Evolutionary conservation across 2,797 vertebrate species (phyloP).

Genomic region (Centropyge bicolor): DNA sequence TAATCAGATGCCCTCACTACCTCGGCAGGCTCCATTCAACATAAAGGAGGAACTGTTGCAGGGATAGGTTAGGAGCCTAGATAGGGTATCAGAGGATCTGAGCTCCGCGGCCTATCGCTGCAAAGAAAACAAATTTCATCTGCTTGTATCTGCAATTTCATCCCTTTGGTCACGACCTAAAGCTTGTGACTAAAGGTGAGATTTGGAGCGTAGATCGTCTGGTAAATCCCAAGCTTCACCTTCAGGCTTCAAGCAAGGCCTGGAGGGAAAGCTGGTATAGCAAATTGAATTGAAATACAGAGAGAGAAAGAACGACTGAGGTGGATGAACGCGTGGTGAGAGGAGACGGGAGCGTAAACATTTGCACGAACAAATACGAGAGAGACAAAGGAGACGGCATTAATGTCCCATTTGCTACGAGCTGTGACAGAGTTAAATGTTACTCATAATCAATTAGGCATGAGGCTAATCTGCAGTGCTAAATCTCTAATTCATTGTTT

Average conservation of each 20-base stretch:
- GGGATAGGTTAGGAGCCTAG: conserved; percentile 56
- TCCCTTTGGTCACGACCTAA: conserved; percentile 54
- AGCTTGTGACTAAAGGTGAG: conserved; percentile 52
- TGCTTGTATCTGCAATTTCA: conserved; percentile 51
- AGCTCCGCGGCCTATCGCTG: conserved; percentile 34
- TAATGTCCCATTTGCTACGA: conserved; percentile 45
- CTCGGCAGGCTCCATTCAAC: conserved; percentile 45
- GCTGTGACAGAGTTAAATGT: conserved; percentile 31
- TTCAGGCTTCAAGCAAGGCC: conserved; percentile 31
- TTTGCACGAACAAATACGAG: not conserved
- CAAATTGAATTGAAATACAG: conserved; percentile 20
- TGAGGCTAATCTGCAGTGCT: conserved; percentile 38
- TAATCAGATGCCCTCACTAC: conserved; percentile 66
- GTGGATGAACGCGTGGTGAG: not conserved
- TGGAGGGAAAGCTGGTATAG: conserved; percentile 10
- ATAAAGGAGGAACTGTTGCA: conserved; percentile 55
- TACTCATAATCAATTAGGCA: conserved; percentile 56
- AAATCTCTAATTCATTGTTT: conserved; percentile 53
- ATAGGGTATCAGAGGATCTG: conserved; percentile 58
- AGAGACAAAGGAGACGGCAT: conserved; percentile 31
- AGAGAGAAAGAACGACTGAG: not conserved
- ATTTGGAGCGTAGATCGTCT: conserved; percentile 32
- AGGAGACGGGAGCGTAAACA: conserved; percentile 2
- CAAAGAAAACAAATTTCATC: conserved; percentile 60
- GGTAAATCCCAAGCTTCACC: conserved; percentile 40